Percentiles rank a stretch among this genome's conserved stretches.
Evolutionary conservation across 2,113 vertebrate genomes (phyloP).

Genomic region (Caracal caracal): DNA sequence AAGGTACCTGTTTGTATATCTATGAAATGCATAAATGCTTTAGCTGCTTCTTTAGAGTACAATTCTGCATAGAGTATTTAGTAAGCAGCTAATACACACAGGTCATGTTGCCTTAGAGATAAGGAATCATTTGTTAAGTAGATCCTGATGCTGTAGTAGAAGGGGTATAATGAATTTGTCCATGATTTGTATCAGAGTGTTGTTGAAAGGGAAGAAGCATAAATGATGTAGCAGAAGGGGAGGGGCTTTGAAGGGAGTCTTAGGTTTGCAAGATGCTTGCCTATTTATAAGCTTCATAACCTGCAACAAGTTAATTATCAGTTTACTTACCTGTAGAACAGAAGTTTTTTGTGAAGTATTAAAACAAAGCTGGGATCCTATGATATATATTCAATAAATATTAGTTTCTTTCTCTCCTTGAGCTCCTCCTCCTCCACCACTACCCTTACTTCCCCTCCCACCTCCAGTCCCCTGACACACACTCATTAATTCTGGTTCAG

Average conservation of each 20-base stretch:
- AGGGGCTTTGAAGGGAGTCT: background rate
- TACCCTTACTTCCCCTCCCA: too few species aligned
- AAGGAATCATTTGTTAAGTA: background rate
- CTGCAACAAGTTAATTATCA: background rate
- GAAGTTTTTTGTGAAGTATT: background rate
- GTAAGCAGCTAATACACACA: background rate
- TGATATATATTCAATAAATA: background rate
- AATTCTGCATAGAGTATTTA: background rate
- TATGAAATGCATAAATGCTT: background rate
- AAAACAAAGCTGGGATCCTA: background rate
- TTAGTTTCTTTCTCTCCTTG: background rate
- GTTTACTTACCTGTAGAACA: background rate
- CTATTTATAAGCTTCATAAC: background rate
- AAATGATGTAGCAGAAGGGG: background rate
- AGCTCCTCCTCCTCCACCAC: background rate
- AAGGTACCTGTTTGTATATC: background rate
- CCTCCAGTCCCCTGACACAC: too few species aligned
- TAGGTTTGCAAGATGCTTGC: constrained; percentile 42
- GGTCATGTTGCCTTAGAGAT: constrained; percentile 1
- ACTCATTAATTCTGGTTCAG: background rate
- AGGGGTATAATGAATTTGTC: background rate
- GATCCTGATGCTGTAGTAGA: background rate
- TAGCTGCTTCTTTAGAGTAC: background rate
- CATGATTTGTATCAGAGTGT: background rate
- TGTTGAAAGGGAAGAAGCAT: background rate